Evolutionary conservation across 2,113 vertebrate species (phyloP).

Genomic region (Asarcornis scutulata): DNA sequence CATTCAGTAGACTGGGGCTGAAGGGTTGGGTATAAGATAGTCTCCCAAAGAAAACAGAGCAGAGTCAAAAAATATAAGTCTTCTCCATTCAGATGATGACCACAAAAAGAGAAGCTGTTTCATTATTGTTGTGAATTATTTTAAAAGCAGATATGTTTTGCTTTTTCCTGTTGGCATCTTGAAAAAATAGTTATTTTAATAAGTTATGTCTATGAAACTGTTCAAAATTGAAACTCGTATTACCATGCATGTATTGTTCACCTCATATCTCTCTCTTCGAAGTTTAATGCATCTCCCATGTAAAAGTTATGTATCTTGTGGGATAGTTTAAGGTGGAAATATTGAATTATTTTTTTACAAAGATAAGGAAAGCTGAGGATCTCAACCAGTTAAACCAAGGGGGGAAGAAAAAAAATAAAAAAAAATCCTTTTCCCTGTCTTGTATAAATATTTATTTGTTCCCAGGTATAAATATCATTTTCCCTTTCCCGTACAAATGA

Average conservation of each 20-base stretch:
- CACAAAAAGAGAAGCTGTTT: neutral
- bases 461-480: neutral
- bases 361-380: neutral
- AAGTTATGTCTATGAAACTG: neutral
- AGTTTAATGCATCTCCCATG: neutral
- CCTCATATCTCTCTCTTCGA: neutral
- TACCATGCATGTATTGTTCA: neutral
- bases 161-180: neutral
- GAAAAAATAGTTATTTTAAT: neutral
- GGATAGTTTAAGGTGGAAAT: neutral
- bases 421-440: neutral
- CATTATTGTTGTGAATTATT: neutral
- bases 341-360: neutral
- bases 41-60: neutral
- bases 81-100: neutral
- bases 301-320: neutral
- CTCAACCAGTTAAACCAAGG: neutral
- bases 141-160: neutral
- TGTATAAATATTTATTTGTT: neutral
- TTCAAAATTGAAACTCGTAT: neutral
- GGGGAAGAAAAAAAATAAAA: neutral
- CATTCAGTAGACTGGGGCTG: neutral
- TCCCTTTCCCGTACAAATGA: neutral
- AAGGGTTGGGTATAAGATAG: neutral
- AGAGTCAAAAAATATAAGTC: neutral